Conservation (phyloP, 2,797 vertebrate genomes). For the Catharus ustulatus region DNA sequence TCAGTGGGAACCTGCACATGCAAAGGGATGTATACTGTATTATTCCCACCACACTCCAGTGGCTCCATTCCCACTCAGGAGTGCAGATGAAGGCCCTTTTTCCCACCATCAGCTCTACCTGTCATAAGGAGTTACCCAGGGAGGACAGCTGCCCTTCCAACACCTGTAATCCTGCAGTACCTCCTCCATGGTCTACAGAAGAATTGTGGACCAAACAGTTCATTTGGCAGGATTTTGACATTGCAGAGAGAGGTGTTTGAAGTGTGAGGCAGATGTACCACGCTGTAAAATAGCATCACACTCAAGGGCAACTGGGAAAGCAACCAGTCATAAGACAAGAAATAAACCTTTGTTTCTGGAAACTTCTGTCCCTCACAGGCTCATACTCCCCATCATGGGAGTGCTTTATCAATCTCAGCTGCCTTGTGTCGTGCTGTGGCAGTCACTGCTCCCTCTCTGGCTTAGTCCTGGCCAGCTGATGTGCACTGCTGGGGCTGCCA, state of each 20-base stretch:
- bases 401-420: not conserved
- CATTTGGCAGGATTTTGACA: not conserved
- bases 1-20: not conserved
- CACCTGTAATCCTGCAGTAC: not conserved
- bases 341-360: slow-evolving; percentile 16
- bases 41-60: not conserved
- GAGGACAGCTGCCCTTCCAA: not conserved
- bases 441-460: not conserved
- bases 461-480: not conserved
- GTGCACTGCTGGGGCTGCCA: not conserved
- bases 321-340: not conserved
- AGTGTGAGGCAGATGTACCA: not conserved
- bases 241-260: not conserved
- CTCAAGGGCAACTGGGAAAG: not conserved
- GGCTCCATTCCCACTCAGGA: not conserved
- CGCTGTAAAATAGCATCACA: rapidly evolving
- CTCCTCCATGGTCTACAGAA: not conserved
- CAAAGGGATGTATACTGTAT: not conserved
- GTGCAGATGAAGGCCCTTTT: not conserved
- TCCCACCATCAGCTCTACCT: not conserved
- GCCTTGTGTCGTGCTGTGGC: rapidly evolving
- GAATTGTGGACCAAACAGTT: not conserved
- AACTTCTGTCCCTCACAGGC: not conserved
- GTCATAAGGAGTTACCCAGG: not conserved
- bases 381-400: rapidly evolving